These are phyloP conservation scores for Cephus cinctus DNA, from an alignment of 1,140 invertebrate species.

Conservation along the genomic window DNA sequence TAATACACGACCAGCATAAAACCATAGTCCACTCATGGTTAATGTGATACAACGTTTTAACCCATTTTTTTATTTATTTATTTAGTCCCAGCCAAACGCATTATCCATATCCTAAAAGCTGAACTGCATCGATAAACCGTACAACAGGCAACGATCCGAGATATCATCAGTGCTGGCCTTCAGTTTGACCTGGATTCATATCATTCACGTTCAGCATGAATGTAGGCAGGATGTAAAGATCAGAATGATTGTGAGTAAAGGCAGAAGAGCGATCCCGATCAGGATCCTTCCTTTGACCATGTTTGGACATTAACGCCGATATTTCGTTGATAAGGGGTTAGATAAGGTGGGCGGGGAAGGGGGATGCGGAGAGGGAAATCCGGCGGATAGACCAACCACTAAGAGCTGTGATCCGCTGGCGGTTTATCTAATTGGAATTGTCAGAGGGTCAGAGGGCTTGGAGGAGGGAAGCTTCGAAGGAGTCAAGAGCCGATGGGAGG, in stretches of 20 bases:
- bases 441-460: conserved; percentile 42
- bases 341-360: conserved; percentile 14
- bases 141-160: no score
- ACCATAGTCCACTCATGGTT: no score
- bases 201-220: no score
- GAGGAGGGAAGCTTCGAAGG: conserved; percentile 17
- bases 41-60: not conserved
- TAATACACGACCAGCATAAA: not conserved
- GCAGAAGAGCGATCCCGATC: conserved; percentile 5
- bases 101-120: no score
- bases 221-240: no score
- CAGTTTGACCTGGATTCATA: no score
- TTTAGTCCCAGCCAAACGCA: no score
- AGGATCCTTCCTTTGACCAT: conserved; percentile 18
- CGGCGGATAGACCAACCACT: conserved; percentile 38
- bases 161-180: no score
- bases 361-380: conserved; percentile 26
- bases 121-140: no score
- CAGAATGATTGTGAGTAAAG: no score
- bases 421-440: conserved; percentile 57
- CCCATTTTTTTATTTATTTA: not conserved
- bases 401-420: conserved; percentile 48
- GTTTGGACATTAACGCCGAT: conserved; percentile 34
- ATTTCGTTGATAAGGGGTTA: conserved; percentile 22
- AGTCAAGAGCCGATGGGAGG: not conserved